These are phyloP conservation scores for Portunus trituberculatus DNA, from an alignment of 1,140 invertebrate species.

Conservation along the genomic window DNA sequence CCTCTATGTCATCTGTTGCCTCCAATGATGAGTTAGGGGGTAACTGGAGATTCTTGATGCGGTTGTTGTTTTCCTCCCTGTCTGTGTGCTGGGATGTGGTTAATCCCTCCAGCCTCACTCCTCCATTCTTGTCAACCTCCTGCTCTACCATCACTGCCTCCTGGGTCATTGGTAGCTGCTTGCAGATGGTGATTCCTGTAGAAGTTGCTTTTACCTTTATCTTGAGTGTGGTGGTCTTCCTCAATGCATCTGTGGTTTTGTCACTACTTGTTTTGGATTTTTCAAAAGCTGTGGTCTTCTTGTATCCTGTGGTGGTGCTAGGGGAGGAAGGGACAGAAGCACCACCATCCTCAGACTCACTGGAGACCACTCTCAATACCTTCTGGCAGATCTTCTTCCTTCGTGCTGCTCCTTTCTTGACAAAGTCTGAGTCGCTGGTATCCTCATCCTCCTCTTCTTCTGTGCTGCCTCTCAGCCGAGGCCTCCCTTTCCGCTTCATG, in stretches of 20 bases:
- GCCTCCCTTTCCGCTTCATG: neutral
- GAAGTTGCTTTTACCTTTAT: neutral
- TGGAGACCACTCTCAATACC: neutral
- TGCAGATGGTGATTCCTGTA: neutral
- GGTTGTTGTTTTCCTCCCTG: neutral
- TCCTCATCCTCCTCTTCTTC: neutral
- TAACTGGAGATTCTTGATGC: neutral
- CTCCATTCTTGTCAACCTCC: neutral
- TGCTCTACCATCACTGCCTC: neutral
- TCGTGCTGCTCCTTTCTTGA: neutral
- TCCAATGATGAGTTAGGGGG: neutral
- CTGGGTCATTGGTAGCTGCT: neutral
- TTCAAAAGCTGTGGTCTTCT: neutral
- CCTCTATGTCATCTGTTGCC: constrained; percentile 58
- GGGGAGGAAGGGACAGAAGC: neutral
- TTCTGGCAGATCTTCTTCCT: neutral
- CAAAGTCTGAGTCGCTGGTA: neutral
- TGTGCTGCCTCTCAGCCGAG: neutral
- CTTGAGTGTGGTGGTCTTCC: neutral
- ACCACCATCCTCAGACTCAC: neutral
- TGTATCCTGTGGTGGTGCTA: neutral
- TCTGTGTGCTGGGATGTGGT: neutral
- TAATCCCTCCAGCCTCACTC: neutral
- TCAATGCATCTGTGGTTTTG: neutral
- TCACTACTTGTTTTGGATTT: neutral